Conservation (phyloP, 2,113 vertebrate species). For the Nerophis ophidion region DNA sequence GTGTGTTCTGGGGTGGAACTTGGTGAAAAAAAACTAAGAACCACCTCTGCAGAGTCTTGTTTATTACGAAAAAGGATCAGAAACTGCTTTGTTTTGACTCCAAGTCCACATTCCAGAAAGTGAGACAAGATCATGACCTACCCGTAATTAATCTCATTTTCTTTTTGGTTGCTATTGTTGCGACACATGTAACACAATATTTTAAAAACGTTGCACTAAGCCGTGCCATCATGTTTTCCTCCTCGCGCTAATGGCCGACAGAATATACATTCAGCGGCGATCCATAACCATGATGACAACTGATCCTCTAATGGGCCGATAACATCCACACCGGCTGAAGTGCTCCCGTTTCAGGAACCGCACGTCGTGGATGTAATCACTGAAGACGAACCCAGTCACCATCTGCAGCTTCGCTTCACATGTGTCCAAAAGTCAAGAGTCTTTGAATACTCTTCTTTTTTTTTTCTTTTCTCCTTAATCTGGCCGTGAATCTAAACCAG, state of each 20-base stretch:
- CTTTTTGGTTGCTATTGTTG: neutral
- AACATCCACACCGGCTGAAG: neutral
- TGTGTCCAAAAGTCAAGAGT: slow-evolving; percentile 37
- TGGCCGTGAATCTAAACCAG: slow-evolving; percentile 38
- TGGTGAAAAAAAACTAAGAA: no score
- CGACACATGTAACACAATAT: neutral
- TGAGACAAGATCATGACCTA: neutral
- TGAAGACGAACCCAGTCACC: slow-evolving; percentile 14
- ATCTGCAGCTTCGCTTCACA: slow-evolving; percentile 11
- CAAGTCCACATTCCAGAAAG: neutral
- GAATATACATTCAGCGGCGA: neutral
- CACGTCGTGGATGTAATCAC: neutral
- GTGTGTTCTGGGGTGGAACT: no score
- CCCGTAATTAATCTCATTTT: neutral
- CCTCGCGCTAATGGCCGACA: neutral
- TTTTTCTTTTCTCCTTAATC: no score
- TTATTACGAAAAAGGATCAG: neutral
- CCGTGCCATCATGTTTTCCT: neutral
- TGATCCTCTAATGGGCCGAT: neutral
- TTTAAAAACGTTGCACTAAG: neutral
- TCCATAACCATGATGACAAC: neutral
- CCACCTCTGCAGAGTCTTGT: no score
- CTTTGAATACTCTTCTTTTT: slow-evolving; percentile 42
- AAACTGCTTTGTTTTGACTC: neutral
- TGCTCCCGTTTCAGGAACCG: neutral